Base-by-base conservation (phyloP, 2,113 vertebrate species). In the Rhinogobius similis region DNA sequence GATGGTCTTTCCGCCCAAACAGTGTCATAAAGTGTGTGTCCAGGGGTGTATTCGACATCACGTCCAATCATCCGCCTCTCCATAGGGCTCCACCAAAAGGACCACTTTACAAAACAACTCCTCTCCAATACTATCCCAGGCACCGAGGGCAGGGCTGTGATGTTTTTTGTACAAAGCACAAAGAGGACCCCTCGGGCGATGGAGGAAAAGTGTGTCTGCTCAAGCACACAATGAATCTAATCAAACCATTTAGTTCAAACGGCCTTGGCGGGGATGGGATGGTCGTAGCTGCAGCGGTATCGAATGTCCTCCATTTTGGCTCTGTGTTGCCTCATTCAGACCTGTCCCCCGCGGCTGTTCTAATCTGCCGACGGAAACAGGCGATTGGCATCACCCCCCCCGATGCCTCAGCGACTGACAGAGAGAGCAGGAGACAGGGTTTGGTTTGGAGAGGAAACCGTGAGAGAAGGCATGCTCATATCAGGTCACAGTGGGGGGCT, bases 341-440 rank as follows among this genome's bases (percentile, higher is more conserved):
- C 21, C 38, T 0, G 39, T 80, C 89, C 77, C 86, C 86, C 43
- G 76, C 64, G 82, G 85, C 76, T 76, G 46, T 76, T 74, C 64
- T 89, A 89, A 91, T 91, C 83, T 88, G 70, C 67, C 46, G 36
- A 68, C 68, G 76, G 77, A 73, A 12, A 65, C 24, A 36, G 65
- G 62, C 7, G 24, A 76, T 61, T 46, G 72, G 56, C 62, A 59
- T 75, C 72, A 69, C 50, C 53, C 32, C 61, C 55, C 61, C 56
- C 2, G 27, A 67, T 61, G 69, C 71, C 66, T 64, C 63, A 3
- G 44, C 41, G 52, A n/a, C 61, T 12, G 32, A 72, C 62, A 26
- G 26, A 38, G 44, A 71, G 67, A 44, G 20, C 12, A 4, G 71
- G 67, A 65, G 7, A 72, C 18, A 24, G 20, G 56, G 61, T 68